Percentiles rank a stretch among this genome's conserved stretches.
Conservation (phyloP, 2,113 vertebrate genomes). For the Larimichthys polyactis region DNA sequence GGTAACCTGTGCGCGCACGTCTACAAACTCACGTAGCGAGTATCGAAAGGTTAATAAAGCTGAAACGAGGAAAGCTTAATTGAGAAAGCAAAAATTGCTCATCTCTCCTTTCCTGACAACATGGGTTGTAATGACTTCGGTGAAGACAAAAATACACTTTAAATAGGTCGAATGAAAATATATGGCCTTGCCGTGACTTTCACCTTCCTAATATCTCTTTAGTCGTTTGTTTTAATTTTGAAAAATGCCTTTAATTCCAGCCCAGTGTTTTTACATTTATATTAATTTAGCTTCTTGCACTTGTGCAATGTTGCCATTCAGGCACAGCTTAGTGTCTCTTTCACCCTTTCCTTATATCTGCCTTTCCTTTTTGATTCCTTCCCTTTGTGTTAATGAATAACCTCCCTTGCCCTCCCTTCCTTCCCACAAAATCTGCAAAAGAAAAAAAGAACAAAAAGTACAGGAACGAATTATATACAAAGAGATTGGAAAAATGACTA, state of each 20-base stretch:
- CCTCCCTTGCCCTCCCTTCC: background rate
- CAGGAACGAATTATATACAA: constrained; percentile 11
- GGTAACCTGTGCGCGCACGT: background rate
- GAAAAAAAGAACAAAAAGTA: constrained; percentile 24
- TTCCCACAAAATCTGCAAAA: constrained; percentile 18
- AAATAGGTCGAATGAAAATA: constrained; percentile 4
- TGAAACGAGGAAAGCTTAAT: constrained; percentile 25
- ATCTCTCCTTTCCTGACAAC: constrained; percentile 24
- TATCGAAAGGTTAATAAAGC: constrained; percentile 32
- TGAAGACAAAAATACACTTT: constrained; percentile 1
- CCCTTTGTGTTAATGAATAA: constrained; percentile 33
- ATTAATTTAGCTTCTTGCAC: constrained; percentile 2
- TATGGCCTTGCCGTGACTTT: background rate
- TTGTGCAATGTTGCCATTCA: background rate
- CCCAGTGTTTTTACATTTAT: constrained; percentile 1
- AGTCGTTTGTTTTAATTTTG: constrained; percentile 12
- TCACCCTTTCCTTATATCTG: background rate
- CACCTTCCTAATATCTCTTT: constrained; percentile 22
- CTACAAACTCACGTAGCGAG: background rate
- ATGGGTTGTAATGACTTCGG: constrained; percentile 28
- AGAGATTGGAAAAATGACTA: constrained; percentile 22
- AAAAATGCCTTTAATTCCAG: constrained; percentile 10
- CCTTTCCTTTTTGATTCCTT: constrained; percentile 9
- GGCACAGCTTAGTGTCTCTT: background rate
- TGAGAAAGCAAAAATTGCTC: constrained; percentile 24